Percentiles rank a stretch among this genome's conserved stretches.
Conservation (phyloP, 2,888 invertebrate species). For the Ophion ventricosus region DNA sequence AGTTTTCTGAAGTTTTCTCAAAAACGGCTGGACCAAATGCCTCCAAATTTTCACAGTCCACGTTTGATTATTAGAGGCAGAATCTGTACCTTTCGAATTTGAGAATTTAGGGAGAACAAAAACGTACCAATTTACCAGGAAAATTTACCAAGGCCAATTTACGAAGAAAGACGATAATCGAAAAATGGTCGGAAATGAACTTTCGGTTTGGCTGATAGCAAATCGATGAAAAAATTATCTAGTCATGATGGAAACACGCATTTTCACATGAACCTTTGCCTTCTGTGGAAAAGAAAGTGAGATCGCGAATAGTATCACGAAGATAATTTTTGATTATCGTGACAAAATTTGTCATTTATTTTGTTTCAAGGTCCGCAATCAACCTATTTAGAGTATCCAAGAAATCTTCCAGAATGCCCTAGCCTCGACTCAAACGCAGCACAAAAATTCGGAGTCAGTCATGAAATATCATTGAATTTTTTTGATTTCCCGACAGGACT, state of each 20-base stretch:
- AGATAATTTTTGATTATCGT: background rate
- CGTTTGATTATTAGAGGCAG: background rate
- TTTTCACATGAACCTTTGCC: too few species aligned
- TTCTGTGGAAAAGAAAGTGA: too few species aligned
- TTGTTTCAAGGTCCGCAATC: too few species aligned
- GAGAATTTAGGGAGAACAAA: background rate
- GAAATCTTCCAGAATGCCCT: background rate
- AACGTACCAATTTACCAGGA: background rate
- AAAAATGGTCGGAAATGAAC: background rate
- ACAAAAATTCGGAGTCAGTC: background rate
- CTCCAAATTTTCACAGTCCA: background rate
- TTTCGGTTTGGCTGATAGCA: background rate
- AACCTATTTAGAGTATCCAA: background rate
- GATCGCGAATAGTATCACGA: background rate
- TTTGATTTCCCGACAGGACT: too few species aligned
- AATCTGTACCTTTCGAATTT: background rate
- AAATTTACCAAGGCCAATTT: background rate
- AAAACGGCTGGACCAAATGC: background rate
- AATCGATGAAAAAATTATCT: too few species aligned
- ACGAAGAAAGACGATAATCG: background rate
- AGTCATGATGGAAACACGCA: too few species aligned
- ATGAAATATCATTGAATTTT: background rate
- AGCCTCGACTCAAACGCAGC: background rate
- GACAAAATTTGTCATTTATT: too few species aligned
- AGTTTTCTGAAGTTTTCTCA: background rate